A percentile compares a stretch with the other conserved stretches of the same genome.
phyloP scores from a whole-genome alignment of 1,140 invertebrate genomes.

The Caenorhabditis tropicalis region DNA sequence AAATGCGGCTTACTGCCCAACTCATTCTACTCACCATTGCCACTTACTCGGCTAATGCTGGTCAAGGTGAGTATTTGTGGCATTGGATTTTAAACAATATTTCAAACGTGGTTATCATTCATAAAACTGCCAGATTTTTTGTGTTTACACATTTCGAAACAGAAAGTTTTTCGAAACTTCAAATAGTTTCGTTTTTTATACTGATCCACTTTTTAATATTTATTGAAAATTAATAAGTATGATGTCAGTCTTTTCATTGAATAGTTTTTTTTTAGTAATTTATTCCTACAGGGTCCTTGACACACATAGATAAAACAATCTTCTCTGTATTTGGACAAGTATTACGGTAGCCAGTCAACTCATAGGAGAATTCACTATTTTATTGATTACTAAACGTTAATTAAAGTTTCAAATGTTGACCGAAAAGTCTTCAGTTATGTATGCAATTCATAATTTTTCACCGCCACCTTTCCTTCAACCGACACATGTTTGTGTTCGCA shows the following conservation, averaged over 20 bases:
- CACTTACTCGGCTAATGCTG: not conserved
- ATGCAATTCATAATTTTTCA: conserved; percentile 36
- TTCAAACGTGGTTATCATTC: no score
- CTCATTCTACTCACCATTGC: conserved; percentile 34
- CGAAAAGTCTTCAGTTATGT: not conserved
- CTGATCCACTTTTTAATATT: no score
- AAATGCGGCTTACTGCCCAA: conserved; percentile 35
- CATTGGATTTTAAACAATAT: not conserved
- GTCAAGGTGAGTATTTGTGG: conserved; percentile 21
- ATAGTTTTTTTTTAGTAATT: not conserved
- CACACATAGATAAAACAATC: no score
- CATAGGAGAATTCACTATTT: not conserved
- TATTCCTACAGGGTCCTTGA: not conserved
- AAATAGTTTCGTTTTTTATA: no score
- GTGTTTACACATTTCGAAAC: no score
- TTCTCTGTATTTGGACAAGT: no score
- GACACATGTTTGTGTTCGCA: conserved; percentile 36
- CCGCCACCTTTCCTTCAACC: not conserved
- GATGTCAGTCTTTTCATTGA: not conserved
- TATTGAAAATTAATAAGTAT: no score
- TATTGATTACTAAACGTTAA: not conserved
- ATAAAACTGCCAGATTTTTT: no score
- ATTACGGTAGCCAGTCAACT: no score
- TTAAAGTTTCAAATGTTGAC: not conserved
- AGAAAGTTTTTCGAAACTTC: no score